Percentiles rank a stretch among this genome's conserved stretches.
These are phyloP conservation scores for Callimico goeldii DNA, from an alignment of 2,797 vertebrate genomes.

Conservation along the genomic window DNA sequence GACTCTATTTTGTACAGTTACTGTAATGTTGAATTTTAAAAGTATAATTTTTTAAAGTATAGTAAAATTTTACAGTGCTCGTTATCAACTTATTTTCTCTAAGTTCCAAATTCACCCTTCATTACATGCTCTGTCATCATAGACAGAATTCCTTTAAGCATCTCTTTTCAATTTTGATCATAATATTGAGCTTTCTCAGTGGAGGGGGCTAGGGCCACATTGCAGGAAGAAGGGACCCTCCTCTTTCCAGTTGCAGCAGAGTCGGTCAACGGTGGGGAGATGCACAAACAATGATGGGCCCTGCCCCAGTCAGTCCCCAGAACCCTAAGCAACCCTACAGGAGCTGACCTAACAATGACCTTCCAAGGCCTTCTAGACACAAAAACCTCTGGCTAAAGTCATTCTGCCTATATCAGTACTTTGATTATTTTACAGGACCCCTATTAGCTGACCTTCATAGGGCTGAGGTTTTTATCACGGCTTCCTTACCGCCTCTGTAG, in stretches of 20 bases:
- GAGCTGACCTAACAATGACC: rapidly evolving
- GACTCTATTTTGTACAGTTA: background rate
- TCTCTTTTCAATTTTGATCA: background rate
- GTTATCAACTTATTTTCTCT: background rate
- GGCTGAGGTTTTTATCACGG: no score
- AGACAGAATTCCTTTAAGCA: background rate
- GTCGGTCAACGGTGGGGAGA: background rate
- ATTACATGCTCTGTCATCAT: background rate
- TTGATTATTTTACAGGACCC: background rate
- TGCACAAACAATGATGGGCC: background rate
- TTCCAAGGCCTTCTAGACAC: no score
- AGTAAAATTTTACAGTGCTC: background rate
- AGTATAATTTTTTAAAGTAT: background rate
- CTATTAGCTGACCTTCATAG: background rate
- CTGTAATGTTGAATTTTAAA: background rate
- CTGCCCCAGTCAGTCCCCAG: background rate
- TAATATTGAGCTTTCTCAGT: background rate
- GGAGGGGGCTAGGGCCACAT: background rate
- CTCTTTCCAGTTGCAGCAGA: background rate
- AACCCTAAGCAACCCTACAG: background rate
- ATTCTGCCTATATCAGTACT: background rate
- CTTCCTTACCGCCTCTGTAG: no score
- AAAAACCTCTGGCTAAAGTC: background rate
- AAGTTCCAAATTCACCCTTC: background rate
- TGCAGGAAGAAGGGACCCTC: background rate